These are phyloP conservation scores for Sebastes miniatus DNA, from an alignment of 2,797 vertebrate genomes.

Conservation along the genomic window DNA sequence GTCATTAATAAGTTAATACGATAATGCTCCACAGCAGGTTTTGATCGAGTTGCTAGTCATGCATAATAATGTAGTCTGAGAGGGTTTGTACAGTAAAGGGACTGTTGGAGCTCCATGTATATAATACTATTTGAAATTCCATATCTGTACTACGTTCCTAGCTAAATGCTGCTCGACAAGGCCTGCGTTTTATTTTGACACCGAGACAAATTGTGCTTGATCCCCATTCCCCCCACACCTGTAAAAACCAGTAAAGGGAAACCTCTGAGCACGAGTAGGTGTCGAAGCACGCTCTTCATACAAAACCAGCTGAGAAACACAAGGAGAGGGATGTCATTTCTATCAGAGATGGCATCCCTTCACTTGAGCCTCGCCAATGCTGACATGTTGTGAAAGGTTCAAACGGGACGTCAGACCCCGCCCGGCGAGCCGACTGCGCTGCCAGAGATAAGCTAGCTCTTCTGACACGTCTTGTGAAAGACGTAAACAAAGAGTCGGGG, in stretches of 20 bases:
- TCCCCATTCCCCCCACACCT: slow-evolving; percentile 2
- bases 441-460: slow-evolving; percentile 42
- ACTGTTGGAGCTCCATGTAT: neutral
- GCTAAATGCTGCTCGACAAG: neutral
- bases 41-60: slow-evolving; percentile 12
- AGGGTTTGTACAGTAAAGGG: neutral
- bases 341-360: slow-evolving; percentile 32
- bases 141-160: neutral
- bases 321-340: neutral
- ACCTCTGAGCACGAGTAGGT: neutral
- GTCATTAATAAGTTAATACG: slow-evolving; percentile 32
- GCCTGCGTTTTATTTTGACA: neutral
- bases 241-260: slow-evolving; percentile 7
- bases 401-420: slow-evolving; percentile 19
- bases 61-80: slow-evolving; percentile 5
- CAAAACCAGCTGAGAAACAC: neutral
- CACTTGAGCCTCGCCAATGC: slow-evolving; percentile 1
- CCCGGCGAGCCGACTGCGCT: neutral
- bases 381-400: slow-evolving; percentile 30
- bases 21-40: slow-evolving; percentile 20
- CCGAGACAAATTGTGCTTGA: neutral
- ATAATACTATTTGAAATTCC: neutral
- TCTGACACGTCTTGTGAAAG: slow-evolving; percentile 40
- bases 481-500: slow-evolving; percentile 45
- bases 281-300: neutral